Conservation (phyloP, 2,113 vertebrate genomes). For the Chaetodon auriga region DNA sequence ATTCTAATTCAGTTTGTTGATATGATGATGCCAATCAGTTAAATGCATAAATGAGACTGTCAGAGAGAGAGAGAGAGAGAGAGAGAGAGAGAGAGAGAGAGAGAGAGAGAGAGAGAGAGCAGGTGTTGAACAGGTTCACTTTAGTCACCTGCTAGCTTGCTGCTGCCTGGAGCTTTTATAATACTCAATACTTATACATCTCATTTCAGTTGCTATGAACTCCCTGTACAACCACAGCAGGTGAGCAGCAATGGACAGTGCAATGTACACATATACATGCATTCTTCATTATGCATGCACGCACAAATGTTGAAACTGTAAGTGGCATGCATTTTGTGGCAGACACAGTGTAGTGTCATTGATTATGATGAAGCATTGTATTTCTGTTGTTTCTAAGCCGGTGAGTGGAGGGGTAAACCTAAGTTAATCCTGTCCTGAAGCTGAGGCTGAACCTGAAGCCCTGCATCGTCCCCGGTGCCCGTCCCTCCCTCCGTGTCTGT, state of each 20-base stretch:
- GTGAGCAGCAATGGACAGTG: not conserved
- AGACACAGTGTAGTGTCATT: conserved; percentile 30
- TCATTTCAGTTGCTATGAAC: not conserved
- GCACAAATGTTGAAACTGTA: not conserved
- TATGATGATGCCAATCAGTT: not conserved
- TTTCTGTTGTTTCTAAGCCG: conserved; percentile 14
- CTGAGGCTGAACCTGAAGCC: conserved; percentile 51
- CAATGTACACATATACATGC: not conserved
- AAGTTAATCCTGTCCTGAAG: conserved; percentile 60
- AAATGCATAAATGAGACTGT: not conserved
- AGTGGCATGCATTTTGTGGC: conserved; percentile 5
- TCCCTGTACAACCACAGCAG: not conserved
- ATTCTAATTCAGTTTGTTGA: conserved; percentile 9
- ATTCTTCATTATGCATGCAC: not conserved
- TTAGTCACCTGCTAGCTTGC: conserved; percentile 20
- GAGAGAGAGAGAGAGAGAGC: not conserved
- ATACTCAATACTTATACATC: too few species aligned
- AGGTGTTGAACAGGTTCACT: conserved; percentile 43
- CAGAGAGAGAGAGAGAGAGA: not conserved
- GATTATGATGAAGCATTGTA: conserved; percentile 30
- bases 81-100: not conserved
- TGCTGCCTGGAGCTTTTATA: not conserved
- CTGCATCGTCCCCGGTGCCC: conserved; percentile 10
- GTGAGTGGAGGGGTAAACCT: conserved; percentile 39
- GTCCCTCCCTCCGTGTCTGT: conserved; percentile 48